These are phyloP conservation scores for Cacatua alba DNA, from an alignment of 2,113 vertebrate species.

Conservation along the genomic window DNA sequence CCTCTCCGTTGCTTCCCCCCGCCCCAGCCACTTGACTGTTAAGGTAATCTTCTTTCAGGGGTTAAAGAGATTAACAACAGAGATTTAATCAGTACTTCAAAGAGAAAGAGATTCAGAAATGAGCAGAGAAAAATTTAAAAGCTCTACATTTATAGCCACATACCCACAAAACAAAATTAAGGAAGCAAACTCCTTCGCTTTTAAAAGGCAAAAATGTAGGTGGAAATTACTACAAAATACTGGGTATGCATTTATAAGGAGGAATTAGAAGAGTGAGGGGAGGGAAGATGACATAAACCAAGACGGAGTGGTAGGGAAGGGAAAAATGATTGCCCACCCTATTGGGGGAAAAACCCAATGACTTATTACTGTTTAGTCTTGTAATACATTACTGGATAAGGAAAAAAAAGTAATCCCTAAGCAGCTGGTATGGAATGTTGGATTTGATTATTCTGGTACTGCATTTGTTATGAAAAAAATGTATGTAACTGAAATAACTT, in stretches of 20 bases:
- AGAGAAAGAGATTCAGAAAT: background rate
- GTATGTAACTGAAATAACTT: background rate
- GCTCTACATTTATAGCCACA: background rate
- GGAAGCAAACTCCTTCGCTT: background rate
- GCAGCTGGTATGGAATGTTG: background rate
- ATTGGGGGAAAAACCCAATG: background rate
- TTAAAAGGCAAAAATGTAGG: background rate
- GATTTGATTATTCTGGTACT: background rate
- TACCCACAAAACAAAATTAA: background rate
- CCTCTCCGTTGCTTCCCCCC: background rate
- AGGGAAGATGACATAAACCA: background rate
- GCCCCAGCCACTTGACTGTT: conserved; percentile 12
- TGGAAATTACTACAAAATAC: background rate
- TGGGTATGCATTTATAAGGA: background rate
- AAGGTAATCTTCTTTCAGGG: conserved; percentile 32
- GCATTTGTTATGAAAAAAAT: conserved; percentile 7
- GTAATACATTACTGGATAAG: conserved; percentile 32
- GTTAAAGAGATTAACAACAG: conserved; percentile 40
- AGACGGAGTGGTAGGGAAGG: background rate
- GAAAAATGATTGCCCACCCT: background rate
- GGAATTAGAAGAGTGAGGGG: background rate
- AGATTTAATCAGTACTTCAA: conserved; percentile 45
- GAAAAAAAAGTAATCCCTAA: background rate
- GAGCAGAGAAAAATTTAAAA: background rate
- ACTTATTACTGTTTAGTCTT: background rate